Evolutionary conservation across 2,797 vertebrate species (phyloP).

Genomic region (Streptopelia turtur): DNA sequence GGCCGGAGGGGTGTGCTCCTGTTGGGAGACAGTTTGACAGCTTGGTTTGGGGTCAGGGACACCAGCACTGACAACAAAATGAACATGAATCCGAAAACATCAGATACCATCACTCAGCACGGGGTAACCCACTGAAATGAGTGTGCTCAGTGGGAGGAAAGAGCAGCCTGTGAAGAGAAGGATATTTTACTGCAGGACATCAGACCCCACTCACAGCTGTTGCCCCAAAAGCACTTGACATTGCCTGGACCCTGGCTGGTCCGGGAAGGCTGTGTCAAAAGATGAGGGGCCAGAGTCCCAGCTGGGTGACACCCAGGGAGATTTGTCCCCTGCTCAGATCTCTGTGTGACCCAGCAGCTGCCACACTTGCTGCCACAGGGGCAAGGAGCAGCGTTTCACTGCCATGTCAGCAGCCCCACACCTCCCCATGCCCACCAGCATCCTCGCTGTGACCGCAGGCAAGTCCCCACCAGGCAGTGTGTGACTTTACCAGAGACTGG

Average conservation of each 20-base stretch:
- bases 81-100: constrained; percentile 68
- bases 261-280: neutral
- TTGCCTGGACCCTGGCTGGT: neutral
- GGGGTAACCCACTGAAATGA: constrained; percentile 58
- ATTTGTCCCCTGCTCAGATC: neutral
- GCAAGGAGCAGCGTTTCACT: neutral
- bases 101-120: constrained; percentile 59
- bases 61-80: constrained; percentile 75
- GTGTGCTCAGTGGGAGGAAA: constrained; percentile 4
- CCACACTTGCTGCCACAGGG: neutral
- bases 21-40: constrained; percentile 55
- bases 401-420: fast-evolving
- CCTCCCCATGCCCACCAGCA: neutral
- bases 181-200: constrained; percentile 45
- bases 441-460: neutral
- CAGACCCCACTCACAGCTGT: neutral
- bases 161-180: constrained; percentile 67
- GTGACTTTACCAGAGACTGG: constrained; percentile 86
- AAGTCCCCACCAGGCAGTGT: neutral
- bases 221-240: neutral
- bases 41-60: constrained; percentile 52
- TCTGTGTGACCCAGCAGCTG: neutral
- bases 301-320: neutral
- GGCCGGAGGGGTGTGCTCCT: constrained; percentile 32
- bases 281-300: neutral